A percentile compares a stretch with the other conserved stretches of the same genome.
These are phyloP conservation scores for Cavia porcellus DNA, from an alignment of 2,113 vertebrate species.

Conservation along the genomic window DNA sequence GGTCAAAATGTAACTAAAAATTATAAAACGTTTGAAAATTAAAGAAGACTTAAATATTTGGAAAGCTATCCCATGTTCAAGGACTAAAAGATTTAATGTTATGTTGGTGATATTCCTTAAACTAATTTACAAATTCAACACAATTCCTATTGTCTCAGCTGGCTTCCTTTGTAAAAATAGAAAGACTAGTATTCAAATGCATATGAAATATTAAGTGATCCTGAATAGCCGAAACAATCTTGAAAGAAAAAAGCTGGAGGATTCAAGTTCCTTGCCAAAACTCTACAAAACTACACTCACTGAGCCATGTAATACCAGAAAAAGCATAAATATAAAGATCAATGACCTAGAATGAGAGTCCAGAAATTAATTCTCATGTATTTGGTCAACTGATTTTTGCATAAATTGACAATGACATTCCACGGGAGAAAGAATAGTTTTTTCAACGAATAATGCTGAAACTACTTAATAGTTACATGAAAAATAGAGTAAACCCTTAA, in stretches of 20 bases:
- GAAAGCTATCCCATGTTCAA: not conserved
- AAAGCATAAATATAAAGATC: not conserved
- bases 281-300: not conserved
- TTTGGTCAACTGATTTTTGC: not conserved
- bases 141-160: not conserved
- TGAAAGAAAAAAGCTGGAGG: not conserved
- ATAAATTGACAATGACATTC: not conserved
- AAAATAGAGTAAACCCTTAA: not conserved
- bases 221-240: not conserved
- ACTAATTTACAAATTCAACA: not conserved
- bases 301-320: not conserved
- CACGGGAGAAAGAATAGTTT: not conserved
- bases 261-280: not conserved
- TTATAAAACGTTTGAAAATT: slow-evolving; percentile 19
- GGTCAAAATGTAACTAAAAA: slow-evolving; percentile 13
- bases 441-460: not conserved
- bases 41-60: not conserved
- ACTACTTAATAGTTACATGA: not conserved
- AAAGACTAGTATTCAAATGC: not conserved
- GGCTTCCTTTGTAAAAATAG: not conserved
- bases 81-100: not conserved
- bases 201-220: not conserved
- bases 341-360: not conserved
- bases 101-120: not conserved
- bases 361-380: not conserved